Percentiles rank a stretch among this genome's conserved stretches.
phyloP scores from a whole-genome alignment of 35 echinoderm and acorn worm genomes.

The Holothuria glaberrima region DNA sequence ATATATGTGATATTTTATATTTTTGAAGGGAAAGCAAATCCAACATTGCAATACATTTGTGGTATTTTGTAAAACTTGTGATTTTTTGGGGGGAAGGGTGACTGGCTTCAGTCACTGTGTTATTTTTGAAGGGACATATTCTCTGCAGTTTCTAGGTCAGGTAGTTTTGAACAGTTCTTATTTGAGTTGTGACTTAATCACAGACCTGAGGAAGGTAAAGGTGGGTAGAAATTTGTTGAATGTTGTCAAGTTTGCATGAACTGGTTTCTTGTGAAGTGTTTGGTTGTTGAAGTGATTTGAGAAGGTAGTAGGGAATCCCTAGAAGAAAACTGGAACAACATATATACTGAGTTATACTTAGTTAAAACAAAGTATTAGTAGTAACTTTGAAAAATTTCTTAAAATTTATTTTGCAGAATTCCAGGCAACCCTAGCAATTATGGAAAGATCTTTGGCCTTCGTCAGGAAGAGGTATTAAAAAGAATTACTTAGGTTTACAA shows the following conservation, averaged over 20 bases:
- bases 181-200: too few species aligned
- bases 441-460: conserved; percentile 85
- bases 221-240: neutral
- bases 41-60: neutral
- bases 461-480: conserved; percentile 96
- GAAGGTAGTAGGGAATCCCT: too few species aligned
- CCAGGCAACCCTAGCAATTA: conserved; percentile 84
- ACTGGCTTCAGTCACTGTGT: too few species aligned
- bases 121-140: too few species aligned
- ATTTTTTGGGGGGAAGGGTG: too few species aligned
- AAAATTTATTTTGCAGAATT: conserved; percentile 46
- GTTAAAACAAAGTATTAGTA: neutral
- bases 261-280: neutral
- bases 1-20: neutral
- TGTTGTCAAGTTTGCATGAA: neutral
- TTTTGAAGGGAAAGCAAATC: conserved; percentile 95
- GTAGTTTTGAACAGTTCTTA: too few species aligned
- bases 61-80: too few species aligned
- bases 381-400: neutral
- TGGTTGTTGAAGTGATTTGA: too few species aligned
- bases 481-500: too few species aligned
- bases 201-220: too few species aligned
- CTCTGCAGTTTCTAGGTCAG: too few species aligned
- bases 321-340: neutral
- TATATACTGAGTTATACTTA: too few species aligned